A percentile compares a stretch with the other conserved stretches of the same genome.
phyloP scores from a whole-genome alignment of 1,140 invertebrate species.

The Drosophila pruinosa region DNA sequence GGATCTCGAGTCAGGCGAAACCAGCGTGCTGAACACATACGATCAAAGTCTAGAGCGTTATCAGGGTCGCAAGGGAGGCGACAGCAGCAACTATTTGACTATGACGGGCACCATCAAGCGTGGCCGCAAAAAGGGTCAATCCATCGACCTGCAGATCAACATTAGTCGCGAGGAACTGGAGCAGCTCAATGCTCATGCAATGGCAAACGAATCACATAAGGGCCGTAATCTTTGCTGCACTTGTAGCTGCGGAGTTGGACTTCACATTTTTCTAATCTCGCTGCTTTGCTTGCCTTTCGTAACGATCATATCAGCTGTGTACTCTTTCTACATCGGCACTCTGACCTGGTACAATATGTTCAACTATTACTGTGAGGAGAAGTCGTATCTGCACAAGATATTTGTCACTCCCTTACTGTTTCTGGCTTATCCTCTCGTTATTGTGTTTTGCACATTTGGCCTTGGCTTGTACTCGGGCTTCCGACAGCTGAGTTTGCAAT shows the following conservation, averaged over 20 bases:
- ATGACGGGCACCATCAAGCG: conserved; percentile 89
- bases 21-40: conserved; percentile 83
- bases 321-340: conserved; percentile 90
- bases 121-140: conserved; percentile 89
- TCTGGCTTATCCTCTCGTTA: conserved; percentile 88
- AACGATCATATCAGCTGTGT: conserved; percentile 85
- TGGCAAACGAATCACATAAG: conserved; percentile 85
- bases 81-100: conserved; percentile 85
- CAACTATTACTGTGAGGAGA: conserved; percentile 88
- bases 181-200: conserved; percentile 86
- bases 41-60: conserved; percentile 83
- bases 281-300: conserved; percentile 88
- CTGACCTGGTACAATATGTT: conserved; percentile 91
- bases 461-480: conserved; percentile 88
- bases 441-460: conserved; percentile 86
- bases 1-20: conserved; percentile 83
- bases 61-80: conserved; percentile 83
- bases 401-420: conserved; percentile 88
- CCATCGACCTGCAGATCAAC: conserved; percentile 88
- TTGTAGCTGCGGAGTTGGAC: conserved; percentile 86
- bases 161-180: conserved; percentile 88
- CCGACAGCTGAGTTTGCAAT: conserved; percentile 88
- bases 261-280: conserved; percentile 87
- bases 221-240: conserved; percentile 84
- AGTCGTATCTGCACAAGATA: conserved; percentile 85